phyloP scores from a whole-genome alignment of 2,113 vertebrate genomes.

The Pelecanus crispus region DNA sequence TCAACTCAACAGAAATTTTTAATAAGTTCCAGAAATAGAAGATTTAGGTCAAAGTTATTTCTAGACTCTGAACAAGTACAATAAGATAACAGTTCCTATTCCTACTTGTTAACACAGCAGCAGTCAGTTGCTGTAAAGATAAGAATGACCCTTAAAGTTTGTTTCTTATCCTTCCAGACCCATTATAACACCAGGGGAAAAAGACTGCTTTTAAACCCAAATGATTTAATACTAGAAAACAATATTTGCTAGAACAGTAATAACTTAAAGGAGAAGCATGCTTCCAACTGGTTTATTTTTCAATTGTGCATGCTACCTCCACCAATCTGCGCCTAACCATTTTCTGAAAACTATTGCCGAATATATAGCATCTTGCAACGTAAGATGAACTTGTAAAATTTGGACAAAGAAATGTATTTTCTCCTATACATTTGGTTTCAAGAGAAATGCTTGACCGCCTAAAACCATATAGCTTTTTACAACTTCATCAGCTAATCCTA shows the following conservation, averaged over 20 bases:
- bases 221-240: background rate
- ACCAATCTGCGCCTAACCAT: background rate
- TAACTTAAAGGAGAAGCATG: background rate
- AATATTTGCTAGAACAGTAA: background rate
- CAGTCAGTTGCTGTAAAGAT: background rate
- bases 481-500: background rate
- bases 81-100: background rate
- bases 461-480: background rate
- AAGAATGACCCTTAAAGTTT: background rate
- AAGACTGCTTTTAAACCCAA: background rate
- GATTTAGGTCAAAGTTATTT: constrained; percentile 1
- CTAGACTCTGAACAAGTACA: background rate
- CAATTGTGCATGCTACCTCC: background rate
- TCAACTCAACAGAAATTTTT: background rate
- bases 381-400: background rate
- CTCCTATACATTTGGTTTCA: background rate
- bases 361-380: background rate
- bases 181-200: background rate
- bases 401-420: background rate
- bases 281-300: background rate
- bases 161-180: background rate
- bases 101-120: background rate
- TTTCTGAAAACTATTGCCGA: background rate
- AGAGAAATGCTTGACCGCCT: background rate
- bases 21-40: background rate